Evolutionary conservation across 2,113 vertebrate genomes (phyloP).

Genomic region (Syngnathoides biaculeatus): DNA sequence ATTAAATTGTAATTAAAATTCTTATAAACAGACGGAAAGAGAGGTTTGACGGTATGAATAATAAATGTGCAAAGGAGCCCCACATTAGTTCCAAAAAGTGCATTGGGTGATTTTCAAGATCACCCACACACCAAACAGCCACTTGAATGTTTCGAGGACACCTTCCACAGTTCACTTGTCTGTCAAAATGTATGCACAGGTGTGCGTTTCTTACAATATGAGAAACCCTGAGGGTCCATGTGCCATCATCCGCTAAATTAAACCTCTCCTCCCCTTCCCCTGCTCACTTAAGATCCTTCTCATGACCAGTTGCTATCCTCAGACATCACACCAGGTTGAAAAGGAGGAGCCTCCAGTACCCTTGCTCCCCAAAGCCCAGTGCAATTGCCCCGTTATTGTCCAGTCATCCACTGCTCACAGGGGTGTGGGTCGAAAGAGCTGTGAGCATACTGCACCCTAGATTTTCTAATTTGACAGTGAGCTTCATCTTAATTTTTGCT

Average conservation of each 20-base stretch:
- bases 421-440: slow-evolving; percentile 28
- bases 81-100: background rate
- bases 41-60: slow-evolving; percentile 27
- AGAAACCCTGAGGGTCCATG: slow-evolving; percentile 46
- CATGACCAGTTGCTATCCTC: slow-evolving; percentile 27
- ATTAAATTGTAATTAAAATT: slow-evolving; percentile 66
- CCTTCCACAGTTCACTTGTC: slow-evolving; percentile 39
- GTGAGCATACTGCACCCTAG: slow-evolving; percentile 32
- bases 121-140: slow-evolving; percentile 6
- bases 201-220: slow-evolving; percentile 32
- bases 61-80: slow-evolving; percentile 11
- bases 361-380: slow-evolving; percentile 72
- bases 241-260: slow-evolving; percentile 68
- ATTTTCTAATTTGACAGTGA: slow-evolving; percentile 46
- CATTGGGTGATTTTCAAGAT: slow-evolving; percentile 1
- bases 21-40: slow-evolving; percentile 38
- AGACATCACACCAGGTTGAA: slow-evolving; percentile 34
- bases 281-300: slow-evolving; percentile 17
- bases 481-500: slow-evolving; percentile 36
- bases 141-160: slow-evolving; percentile 56
- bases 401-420: slow-evolving; percentile 66
- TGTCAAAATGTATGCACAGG: slow-evolving; percentile 36
- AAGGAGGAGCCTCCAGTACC: slow-evolving; percentile 36
- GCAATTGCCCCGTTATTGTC: slow-evolving; percentile 79
- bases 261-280: slow-evolving; percentile 49